These are phyloP conservation scores for Drosophila sp. DNA, from an alignment of 1,140 invertebrate species.

Conservation along the genomic window DNA sequence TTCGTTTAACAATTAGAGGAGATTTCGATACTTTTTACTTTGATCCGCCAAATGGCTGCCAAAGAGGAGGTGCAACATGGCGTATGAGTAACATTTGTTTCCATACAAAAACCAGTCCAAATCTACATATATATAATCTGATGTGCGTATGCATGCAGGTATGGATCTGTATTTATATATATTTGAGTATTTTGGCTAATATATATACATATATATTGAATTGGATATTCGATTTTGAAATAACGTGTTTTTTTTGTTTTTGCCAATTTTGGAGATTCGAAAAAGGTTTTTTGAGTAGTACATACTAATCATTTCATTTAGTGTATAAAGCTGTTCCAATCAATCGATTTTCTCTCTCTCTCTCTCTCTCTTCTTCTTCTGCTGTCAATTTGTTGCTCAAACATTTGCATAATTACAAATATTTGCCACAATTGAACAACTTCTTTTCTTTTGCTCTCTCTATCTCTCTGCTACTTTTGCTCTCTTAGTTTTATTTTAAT, in stretches of 20 bases:
- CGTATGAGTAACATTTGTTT: background rate
- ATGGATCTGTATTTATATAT: conserved; percentile 4
- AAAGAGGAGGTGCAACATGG: too few species aligned
- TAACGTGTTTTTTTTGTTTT: background rate
- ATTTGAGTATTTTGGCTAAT: background rate
- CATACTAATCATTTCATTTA: conserved; percentile 16
- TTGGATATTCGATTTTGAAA: background rate
- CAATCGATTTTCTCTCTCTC: background rate
- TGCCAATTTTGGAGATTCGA: background rate
- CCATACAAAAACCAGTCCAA: background rate
- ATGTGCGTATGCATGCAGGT: background rate
- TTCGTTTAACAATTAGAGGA: too few species aligned
- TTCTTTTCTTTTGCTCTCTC: background rate
- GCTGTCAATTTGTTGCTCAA: conserved; percentile 29
- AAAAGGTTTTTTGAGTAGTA: background rate
- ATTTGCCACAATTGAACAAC: background rate
- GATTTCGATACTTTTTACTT: too few species aligned
- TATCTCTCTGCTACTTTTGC: background rate
- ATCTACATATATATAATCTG: conserved; percentile 1
- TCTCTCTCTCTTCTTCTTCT: too few species aligned
- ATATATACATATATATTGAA: conserved; percentile 10
- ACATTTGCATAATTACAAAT: conserved; percentile 28
- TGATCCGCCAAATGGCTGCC: too few species aligned
- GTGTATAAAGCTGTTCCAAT: conserved; percentile 1
- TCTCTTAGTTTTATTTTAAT: conserved; percentile 10